Conservation (phyloP, 2,797 vertebrate genomes). For the Enteromius argenteus region DNA sequence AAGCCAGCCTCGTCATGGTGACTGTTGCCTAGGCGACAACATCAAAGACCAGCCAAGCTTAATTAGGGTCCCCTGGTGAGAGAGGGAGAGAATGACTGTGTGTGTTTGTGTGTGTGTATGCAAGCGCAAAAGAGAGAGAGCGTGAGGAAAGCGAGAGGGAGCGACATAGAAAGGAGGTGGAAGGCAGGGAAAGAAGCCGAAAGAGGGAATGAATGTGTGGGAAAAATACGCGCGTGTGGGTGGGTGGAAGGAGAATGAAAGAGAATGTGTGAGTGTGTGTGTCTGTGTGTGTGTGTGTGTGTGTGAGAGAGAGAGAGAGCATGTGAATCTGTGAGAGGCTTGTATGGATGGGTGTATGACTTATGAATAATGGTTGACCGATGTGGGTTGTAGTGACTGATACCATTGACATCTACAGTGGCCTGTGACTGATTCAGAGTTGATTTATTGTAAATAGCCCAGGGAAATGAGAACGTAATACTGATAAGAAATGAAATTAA, state of each 20-base stretch:
- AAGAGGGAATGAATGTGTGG: conserved; percentile 52
- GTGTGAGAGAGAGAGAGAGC: not conserved
- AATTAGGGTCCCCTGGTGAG: conserved; percentile 83
- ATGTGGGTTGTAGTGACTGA: conserved; percentile 18
- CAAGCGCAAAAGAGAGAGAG: conserved; percentile 46
- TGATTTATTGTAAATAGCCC: not conserved
- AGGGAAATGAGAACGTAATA: not conserved
- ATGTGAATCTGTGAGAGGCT: conserved; percentile 18
- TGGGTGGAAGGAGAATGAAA: conserved; percentile 48
- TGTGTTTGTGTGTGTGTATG: conserved; percentile 51
- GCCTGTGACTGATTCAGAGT: not conserved
- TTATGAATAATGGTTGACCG: conserved; percentile 17
- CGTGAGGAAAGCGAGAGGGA: conserved; percentile 36
- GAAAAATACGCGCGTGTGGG: conserved; percentile 45
- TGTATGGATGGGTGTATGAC: conserved; percentile 3
- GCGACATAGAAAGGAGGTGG: conserved; percentile 15
- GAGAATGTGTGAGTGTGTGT: conserved; percentile 11
- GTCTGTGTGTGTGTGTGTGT: conserved; percentile 9
- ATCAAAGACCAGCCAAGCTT: conserved; percentile 84
- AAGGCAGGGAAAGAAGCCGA: conserved; percentile 44
- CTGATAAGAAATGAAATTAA: not conserved
- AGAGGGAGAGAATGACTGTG: conserved; percentile 69
- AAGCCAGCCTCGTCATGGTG: conserved; percentile 84
- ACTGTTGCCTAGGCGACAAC: conserved; percentile 90
- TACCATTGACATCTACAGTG: conserved; percentile 6